phyloP scores from a whole-genome alignment of 2,888 invertebrate genomes.

The Pseudanteris insignis region DNA sequence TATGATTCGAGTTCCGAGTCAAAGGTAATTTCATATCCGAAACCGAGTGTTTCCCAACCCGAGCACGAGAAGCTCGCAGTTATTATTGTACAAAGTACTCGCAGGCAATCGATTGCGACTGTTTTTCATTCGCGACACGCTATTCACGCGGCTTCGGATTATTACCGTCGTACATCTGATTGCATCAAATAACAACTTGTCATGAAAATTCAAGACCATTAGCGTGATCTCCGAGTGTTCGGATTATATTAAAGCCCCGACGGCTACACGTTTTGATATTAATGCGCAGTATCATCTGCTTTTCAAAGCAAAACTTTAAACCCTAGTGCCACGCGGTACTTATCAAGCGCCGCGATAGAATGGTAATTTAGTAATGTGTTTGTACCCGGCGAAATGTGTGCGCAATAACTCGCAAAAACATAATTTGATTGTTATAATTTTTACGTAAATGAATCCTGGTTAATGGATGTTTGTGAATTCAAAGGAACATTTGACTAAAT shows the following conservation, averaged over 20 bases:
- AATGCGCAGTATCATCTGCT: conserved; percentile 6
- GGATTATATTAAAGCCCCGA: conserved; percentile 5
- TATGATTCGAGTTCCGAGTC: no score
- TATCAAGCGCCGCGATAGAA: neutral
- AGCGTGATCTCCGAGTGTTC: conserved; percentile 16
- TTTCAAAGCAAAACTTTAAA: conserved; percentile 8
- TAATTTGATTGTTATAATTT: no score
- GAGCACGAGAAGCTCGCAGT: conserved; percentile 2
- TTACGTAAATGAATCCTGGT: no score
- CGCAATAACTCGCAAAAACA: no score
- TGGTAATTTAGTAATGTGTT: no score
- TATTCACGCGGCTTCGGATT: conserved; percentile 9
- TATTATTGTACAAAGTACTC: conserved; percentile 9
- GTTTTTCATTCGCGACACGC: conserved; percentile 17
- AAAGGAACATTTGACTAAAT: no score
- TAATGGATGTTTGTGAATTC: no score
- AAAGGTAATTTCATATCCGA: conserved; percentile 23
- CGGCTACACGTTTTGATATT: conserved; percentile 15
- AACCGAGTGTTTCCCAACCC: conserved; percentile 8
- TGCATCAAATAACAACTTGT: conserved; percentile 26
- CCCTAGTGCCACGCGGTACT: neutral
- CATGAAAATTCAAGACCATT: conserved; percentile 27
- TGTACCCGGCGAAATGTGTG: no score
- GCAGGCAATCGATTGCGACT: conserved; percentile 8
- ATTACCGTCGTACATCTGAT: conserved; percentile 11